Base-by-base conservation (phyloP, 2,888 invertebrate genomes). In the Scaptomyza polygonia region DNA sequence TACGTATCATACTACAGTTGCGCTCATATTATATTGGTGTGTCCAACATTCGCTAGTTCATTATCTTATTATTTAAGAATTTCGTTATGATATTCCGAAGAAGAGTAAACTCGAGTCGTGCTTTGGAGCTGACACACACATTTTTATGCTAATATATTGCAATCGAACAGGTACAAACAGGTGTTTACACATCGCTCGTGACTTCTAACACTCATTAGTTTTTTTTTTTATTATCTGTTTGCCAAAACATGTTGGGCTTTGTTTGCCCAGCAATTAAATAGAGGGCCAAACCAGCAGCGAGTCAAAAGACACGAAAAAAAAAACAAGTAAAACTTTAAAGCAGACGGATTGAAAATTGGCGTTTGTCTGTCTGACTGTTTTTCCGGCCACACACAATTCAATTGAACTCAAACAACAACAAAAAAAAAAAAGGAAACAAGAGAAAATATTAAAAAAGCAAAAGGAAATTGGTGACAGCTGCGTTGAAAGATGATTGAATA, bases 401-500 rank as follows among this genome's bases (percentile, higher is more conserved):
- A 40, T 52, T 54, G 14, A 44, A 29, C 21, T 11, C 7, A n/a
- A 39, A 44, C n/a, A n/a, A n/a, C n/a, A n/a, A n/a, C n/a, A 21
- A 45, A 27, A 53, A 40, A 39, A 36, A 12, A 21, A 48, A 21
- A 8, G 18, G 11, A 51, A 25, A 29, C 1, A 44, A 5, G 32
- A 36, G 4, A 12, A 36, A 48, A 48, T 40, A 32, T 43, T 40
- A 44, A 27, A 30, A 9, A 54, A 51, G 34, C 29, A 48, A 53
- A 81, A 70, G 67, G 64, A 70, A 65, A 72, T 57, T 53, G 73
- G 42, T 52, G 67, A 51, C 86, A 83, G 84, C 76, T 83, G 86
- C 65, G 68, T 36, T 43, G 67, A 71, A 66, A 71, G 67, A 65
- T 67, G 67, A 76, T 86, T 83, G 64, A 78, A 80, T 86, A 80